Evolutionary conservation across 2,888 invertebrate genomes (phyloP).

Genomic region (Pyrocoelia pectoralis): DNA sequence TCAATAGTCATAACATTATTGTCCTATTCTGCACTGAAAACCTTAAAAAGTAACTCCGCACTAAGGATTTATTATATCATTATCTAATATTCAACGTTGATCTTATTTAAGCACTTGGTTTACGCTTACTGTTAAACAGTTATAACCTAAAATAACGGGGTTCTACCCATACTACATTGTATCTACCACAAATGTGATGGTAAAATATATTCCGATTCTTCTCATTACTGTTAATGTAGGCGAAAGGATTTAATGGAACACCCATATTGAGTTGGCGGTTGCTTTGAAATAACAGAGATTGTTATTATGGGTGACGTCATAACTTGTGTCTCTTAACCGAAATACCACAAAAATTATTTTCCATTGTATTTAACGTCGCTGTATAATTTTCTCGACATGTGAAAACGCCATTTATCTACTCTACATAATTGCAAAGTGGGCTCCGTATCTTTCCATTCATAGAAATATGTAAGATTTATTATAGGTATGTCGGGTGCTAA

Average conservation of each 20-base stretch:
- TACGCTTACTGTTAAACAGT: constrained; percentile 37
- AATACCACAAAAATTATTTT: constrained; percentile 27
- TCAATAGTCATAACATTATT: constrained; percentile 28
- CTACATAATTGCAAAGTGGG: not conserved
- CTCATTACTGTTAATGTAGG: constrained; percentile 47
- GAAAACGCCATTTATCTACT: not conserved
- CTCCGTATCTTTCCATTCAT: too few relatives aligned
- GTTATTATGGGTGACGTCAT: constrained; percentile 53
- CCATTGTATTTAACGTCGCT: constrained; percentile 22
- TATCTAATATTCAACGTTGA: too few relatives aligned
- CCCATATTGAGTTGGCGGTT: constrained; percentile 59
- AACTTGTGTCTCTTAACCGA: constrained; percentile 10
- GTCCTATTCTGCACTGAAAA: constrained; percentile 16
- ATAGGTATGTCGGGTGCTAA: too few relatives aligned
- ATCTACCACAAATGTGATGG: too few relatives aligned
- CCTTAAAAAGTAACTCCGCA: constrained; percentile 8
- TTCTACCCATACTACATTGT: constrained; percentile 18
- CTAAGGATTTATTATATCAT: too few relatives aligned
- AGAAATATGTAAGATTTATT: too few relatives aligned
- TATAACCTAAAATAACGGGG: constrained; percentile 46
- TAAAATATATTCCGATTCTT: constrained; percentile 17
- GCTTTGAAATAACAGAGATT: constrained; percentile 53
- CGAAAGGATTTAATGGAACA: constrained; percentile 58
- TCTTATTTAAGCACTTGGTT: not conserved
- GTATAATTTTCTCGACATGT: constrained; percentile 13